Conservation (phyloP, 2,113 vertebrate genomes). For the Mastomys natalensis region DNA sequence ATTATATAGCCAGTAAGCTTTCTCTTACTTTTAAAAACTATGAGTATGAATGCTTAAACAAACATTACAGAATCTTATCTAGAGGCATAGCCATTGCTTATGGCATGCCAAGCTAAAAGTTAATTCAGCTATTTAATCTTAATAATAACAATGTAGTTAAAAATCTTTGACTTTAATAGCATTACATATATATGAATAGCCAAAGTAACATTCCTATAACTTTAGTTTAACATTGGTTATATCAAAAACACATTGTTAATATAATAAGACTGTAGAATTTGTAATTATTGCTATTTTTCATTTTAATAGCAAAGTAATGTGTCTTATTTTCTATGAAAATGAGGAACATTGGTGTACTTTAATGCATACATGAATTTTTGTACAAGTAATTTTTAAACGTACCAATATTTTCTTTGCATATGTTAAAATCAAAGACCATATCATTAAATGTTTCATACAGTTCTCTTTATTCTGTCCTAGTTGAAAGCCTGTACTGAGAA, state of each 20-base stretch:
- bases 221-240: conserved; percentile 87
- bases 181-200: conserved; percentile 82
- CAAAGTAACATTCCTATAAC: conserved; percentile 85
- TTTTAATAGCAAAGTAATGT: conserved; percentile 81
- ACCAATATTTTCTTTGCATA: conserved; percentile 80
- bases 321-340: conserved; percentile 86
- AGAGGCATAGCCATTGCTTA: conserved; percentile 79
- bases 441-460: conserved; percentile 74
- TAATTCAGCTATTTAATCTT: conserved; percentile 87
- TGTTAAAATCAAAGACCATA: conserved; percentile 79
- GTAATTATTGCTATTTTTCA: conserved; percentile 88
- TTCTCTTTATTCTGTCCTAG: conserved; percentile 70
- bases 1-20: conserved; percentile 61
- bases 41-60: conserved; percentile 65
- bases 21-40: conserved; percentile 40
- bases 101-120: conserved; percentile 78
- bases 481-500: conserved; percentile 44
- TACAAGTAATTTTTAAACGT: conserved; percentile 80
- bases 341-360: conserved; percentile 80
- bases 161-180: conserved; percentile 85
- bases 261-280: conserved; percentile 85
- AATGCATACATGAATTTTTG: conserved; percentile 77
- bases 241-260: conserved; percentile 85
- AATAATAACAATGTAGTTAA: conserved; percentile 85
- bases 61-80: conserved; percentile 78